Conservation (phyloP, 30 jellyfish, hydroid and myxozoan species). For the Catostylus mosaicus region DNA sequence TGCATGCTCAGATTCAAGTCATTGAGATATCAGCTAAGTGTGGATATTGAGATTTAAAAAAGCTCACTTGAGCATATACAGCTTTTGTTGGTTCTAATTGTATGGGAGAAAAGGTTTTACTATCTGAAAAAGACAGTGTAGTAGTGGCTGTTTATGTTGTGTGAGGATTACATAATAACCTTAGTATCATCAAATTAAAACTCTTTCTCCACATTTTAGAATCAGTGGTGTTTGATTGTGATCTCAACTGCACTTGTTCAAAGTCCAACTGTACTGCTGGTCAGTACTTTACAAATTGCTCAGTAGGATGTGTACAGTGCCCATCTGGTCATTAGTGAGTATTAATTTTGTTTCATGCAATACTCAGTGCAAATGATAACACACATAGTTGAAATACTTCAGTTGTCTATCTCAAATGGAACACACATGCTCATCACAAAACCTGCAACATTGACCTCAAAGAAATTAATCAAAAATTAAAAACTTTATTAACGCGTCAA, state of each 20-base stretch:
- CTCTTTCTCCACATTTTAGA: conserved; percentile 3
- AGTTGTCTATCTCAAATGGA: too few relatives aligned
- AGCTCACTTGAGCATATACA: background rate
- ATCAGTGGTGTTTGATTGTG: conserved; percentile 76
- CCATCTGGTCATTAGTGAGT: conserved; percentile 94
- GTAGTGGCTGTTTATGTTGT: background rate
- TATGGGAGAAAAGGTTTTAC: background rate
- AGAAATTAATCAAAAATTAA: too few relatives aligned
- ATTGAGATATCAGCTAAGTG: background rate
- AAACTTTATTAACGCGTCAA: too few relatives aligned
- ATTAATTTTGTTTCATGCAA: background rate
- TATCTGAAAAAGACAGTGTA: background rate
- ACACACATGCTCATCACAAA: too few relatives aligned
- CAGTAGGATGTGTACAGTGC: conserved; percentile 90
- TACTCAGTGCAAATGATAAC: background rate
- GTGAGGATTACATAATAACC: background rate
- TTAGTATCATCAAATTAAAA: background rate
- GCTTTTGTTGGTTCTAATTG: background rate
- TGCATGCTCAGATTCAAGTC: too few relatives aligned
- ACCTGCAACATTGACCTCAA: too few relatives aligned
- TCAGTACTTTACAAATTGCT: conserved; percentile 84
- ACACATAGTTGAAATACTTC: too few relatives aligned
- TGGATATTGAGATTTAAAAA: background rate
- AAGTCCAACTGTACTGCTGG: conserved; percentile 96
- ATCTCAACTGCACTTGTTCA: conserved; percentile 87